Base-by-base conservation (phyloP, 2,888 invertebrate genomes). In the Agrochola macilenta region DNA sequence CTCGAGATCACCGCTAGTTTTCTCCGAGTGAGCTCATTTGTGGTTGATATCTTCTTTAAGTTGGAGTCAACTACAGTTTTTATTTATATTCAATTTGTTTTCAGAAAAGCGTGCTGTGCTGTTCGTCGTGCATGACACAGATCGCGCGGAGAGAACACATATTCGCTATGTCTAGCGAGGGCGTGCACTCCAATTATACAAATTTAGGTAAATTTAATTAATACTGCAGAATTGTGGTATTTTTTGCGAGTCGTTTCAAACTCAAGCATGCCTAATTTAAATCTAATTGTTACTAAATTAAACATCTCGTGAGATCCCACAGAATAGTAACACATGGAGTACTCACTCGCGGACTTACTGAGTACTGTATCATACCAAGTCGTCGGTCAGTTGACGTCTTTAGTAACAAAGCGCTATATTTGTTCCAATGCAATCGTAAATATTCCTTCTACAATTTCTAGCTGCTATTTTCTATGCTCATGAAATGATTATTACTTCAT, bases 161-260 rank as follows among this genome's bases (percentile, higher is more conserved):
- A 80, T 92, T 96, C 91, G 93, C 96, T 78, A 94, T 96, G 97
- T 95, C 95, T 83, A 94, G 93, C 84, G 96, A 95, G 83, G 96
- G 96, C 72, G 92, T 95, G 86, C 95, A 95, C 92, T 92, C 94
- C 85, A 95, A 95, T 88, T 96, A 94, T 89, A 95, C 95, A 60
- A 96, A 95, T 84, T 84, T 90, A 4, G 92, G 94, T 93, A 54
- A 73, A n/a, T 72, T 60, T 4, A 60, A 69, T n/a, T 12, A n/a
- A n/a, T n/a, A 35, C 23, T 35, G 4, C 60, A 60, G 84, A 57
- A 9, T 30, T 54, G 26, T 52, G 20, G 0, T 39, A 1, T 39
- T 39, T 39, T 5, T 46, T 46, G 12, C 5, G 26, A 8, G 23
- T 30, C 9, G 17, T 23, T 70, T n/a, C 23, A 30, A 23, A 30